These are phyloP conservation scores for Tretioscincus oriximinensis DNA, from an alignment of 2,113 vertebrate species.

Conservation along the genomic window DNA sequence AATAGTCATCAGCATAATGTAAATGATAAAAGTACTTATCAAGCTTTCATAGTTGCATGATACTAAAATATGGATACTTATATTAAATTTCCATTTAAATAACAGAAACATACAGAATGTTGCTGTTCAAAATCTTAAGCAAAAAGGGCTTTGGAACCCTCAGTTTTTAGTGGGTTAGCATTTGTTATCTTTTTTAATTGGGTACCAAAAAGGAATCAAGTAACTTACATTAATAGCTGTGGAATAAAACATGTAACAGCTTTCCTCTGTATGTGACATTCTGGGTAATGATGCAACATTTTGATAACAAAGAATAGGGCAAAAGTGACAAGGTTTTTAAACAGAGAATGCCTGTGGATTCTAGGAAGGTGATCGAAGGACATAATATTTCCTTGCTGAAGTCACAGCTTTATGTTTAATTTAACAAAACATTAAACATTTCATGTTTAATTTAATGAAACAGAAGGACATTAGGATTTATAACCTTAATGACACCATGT, in stretches of 20 bases:
- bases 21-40: conserved; percentile 4
- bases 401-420: conserved; percentile 75
- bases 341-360: conserved; percentile 61
- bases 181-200: not conserved
- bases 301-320: conserved; percentile 15
- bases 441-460: conserved; percentile 78
- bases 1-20: not conserved
- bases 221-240: conserved; percentile 23
- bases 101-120: not conserved
- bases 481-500: conserved; percentile 65
- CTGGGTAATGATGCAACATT: accelerated
- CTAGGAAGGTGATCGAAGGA: conserved; percentile 61
- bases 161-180: not conserved
- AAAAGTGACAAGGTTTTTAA: conserved; percentile 30
- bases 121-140: conserved; percentile 10
- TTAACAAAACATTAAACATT: conserved; percentile 75
- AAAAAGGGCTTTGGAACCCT: conserved; percentile 35
- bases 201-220: not conserved
- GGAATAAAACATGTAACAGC: conserved; percentile 29
- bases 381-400: conserved; percentile 64
- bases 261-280: not conserved
- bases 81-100: not conserved
- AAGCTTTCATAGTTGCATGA: not conserved
- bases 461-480: conserved; percentile 68
- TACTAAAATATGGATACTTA: conserved; percentile 18